Evolutionary conservation across 2,888 invertebrate species (phyloP).

Genomic region (Eustalomyia histrio): DNA sequence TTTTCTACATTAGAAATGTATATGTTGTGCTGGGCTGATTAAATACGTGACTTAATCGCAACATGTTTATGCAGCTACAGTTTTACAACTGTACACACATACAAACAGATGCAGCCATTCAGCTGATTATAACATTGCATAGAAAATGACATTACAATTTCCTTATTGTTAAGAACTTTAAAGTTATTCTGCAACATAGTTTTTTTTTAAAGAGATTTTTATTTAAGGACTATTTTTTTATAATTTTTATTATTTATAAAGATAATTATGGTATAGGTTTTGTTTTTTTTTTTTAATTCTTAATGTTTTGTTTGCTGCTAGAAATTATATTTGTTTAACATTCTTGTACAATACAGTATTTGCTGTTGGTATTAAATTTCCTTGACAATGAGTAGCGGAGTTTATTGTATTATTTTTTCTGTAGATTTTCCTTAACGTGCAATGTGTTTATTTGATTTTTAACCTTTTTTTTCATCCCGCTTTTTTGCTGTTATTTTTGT

Average conservation of each 20-base stretch:
- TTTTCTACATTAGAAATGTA: conserved; percentile 25
- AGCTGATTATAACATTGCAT: conserved; percentile 39
- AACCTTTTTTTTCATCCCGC: neutral
- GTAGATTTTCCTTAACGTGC: neutral
- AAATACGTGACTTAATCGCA: conserved; percentile 78
- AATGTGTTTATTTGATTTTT: conserved; percentile 9
- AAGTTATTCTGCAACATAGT: neutral
- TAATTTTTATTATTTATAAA: conserved; percentile 2
- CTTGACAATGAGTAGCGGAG: conserved; percentile 35
- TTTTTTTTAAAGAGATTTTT: neutral
- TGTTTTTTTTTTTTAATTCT: neutral
- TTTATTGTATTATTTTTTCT: conserved; percentile 3
- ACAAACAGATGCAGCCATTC: conserved; percentile 31
- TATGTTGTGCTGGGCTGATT: conserved; percentile 74
- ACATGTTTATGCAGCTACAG: conserved; percentile 46
- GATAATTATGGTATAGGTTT: conserved; percentile 20
- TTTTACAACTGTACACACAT: conserved; percentile 37
- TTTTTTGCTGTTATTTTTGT: neutral
- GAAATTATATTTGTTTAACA: neutral
- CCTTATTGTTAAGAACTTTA: conserved; percentile 11
- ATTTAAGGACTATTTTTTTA: neutral
- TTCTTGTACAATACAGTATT: neutral
- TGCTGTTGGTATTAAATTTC: conserved; percentile 16
- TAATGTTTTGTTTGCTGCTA: neutral
- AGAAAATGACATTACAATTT: conserved; percentile 52